Evolutionary conservation across 1,140 invertebrate species (phyloP), one percentile per base, ranked within the genome.

Genomic region (Radopholus similis): DNA sequence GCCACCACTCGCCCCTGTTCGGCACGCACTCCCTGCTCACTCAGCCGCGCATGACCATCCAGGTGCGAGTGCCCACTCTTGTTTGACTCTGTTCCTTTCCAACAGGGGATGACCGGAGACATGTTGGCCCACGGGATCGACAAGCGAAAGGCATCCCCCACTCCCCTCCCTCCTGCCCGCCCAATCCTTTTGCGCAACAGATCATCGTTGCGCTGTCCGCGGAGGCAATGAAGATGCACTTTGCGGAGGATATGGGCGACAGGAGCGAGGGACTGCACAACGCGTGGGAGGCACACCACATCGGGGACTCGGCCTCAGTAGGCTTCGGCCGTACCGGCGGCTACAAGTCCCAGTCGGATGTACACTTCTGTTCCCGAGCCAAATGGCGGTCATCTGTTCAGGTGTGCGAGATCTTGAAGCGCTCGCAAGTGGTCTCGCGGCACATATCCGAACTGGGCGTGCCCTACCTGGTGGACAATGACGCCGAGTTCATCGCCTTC

Each of bases 1-100:
- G 66, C 1, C 66, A 68, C 28, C 66, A 68, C 51, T 68, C 66
- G 38, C 66, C 66, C 21, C 40, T 68, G 21, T 68, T 68, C 56
- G 47, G 40, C 49, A 49, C 40, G 0, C 47, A 63, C 23, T 35
- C 37, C 3, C 11, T 68, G 15, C 49, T 68, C 30, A 68, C 38
- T 42, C 40, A 68, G 15, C 66, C 66, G 6, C 40, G 38, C 5
- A 64, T 54, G 32, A 68, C 66, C 5, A 68, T 68, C 53, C 37
- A 66, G 26, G 32, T 34, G 54, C 13, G 21, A 60, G 54, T 18
- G n/a, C n/a, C n/a, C 5, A 47, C 13, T 47, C 5, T 15, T 47
- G 26, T 21, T 47, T 47, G 5, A 47, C 5, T 8, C 5, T 8
- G n/a, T 5, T 6, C 47, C 55, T 54, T 30, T 21, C 6, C 55